Evolutionary conservation across 2,797 vertebrate genomes (phyloP), one percentile per base, ranked within the genome.

Genomic region (Sebastes nivosus): DNA sequence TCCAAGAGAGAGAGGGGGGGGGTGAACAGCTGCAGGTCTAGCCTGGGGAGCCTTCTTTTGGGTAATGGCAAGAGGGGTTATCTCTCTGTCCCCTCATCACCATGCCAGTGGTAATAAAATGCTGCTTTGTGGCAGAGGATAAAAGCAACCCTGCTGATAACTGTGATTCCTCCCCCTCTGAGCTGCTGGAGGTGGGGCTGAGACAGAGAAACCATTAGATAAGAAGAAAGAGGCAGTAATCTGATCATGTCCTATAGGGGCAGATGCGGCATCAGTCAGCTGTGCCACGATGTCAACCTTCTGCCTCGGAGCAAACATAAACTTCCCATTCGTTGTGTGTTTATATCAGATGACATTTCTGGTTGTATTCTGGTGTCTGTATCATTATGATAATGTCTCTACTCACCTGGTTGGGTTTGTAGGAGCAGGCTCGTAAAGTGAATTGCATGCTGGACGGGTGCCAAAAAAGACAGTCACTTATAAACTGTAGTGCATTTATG

Each of bases 171-270:
- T 32, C 71, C 72, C 60, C 64, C 54, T 55, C 22, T 4, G 65
- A 74, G 81, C 75, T 77, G 25, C 55, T 58, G 68, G 77, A 86
- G 83, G 86, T 55, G 74, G 58, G 58, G 78, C 77, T 63, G 69
- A 68, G 72, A 82, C 67, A 46, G 64, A 72, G 68, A 84, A 80
- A 76, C 86, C 86, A 90, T 91, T 92, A 89, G 77, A 77, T 55
- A 85, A 87, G 76, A 91, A 81, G 46, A 46, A 46, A 81, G 76
- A 81, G 81, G 75, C 80, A 20, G 59, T 94, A 89, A 94, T 94
- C 81, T 87, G 79, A 93, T 93, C 88, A 86, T 83, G 88, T 91
- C 86, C 83, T 78, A 52, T 67, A 67, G 79, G 70, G 72, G 58
- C 46, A 67, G 84, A 87, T 36, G 63, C 3, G n/a, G 79, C 81